Evolutionary conservation across 2,113 vertebrate genomes (phyloP).

Genomic region (Oryzias celebensis): DNA sequence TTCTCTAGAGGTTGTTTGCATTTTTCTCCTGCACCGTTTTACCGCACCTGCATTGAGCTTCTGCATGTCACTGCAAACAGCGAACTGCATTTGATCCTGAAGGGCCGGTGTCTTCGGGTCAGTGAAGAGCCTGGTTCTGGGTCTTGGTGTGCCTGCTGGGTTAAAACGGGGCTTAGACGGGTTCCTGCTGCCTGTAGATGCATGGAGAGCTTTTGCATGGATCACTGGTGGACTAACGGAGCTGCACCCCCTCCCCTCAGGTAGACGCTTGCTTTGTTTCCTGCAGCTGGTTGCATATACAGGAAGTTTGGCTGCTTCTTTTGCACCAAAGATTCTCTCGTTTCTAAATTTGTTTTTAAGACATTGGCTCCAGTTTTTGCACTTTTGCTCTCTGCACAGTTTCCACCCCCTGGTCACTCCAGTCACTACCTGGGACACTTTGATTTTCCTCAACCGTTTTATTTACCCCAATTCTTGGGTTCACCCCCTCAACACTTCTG

Average conservation of each 20-base stretch:
- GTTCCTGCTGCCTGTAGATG: constrained; percentile 44
- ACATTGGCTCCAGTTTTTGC: background rate
- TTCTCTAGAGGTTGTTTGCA: background rate
- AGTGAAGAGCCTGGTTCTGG: background rate
- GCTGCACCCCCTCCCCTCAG: background rate
- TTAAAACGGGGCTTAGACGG: too few species aligned
- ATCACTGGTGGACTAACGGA: constrained; percentile 51
- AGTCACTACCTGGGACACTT: constrained; percentile 33
- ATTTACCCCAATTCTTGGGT: background rate
- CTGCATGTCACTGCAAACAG: constrained; percentile 60
- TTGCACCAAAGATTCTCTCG: constrained; percentile 23
- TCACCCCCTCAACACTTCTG: background rate
- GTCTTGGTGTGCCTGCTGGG: background rate
- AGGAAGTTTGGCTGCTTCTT: constrained; percentile 73
- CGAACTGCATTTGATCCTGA: constrained; percentile 39
- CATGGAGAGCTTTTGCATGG: constrained; percentile 73
- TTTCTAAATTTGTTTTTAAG: too few species aligned
- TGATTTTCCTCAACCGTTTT: constrained; percentile 23
- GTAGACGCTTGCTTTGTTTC: constrained; percentile 28
- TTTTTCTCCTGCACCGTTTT: constrained; percentile 13
- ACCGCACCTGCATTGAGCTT: constrained; percentile 22
- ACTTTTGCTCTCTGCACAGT: constrained; percentile 60
- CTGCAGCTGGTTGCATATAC: constrained; percentile 73
- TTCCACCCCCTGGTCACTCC: constrained; percentile 20
- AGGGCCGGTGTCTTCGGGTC: constrained; percentile 27